Evolutionary conservation across 1,140 invertebrate genomes (phyloP), one percentile per base, ranked within the genome.

Genomic region (Aethina tumida): DNA sequence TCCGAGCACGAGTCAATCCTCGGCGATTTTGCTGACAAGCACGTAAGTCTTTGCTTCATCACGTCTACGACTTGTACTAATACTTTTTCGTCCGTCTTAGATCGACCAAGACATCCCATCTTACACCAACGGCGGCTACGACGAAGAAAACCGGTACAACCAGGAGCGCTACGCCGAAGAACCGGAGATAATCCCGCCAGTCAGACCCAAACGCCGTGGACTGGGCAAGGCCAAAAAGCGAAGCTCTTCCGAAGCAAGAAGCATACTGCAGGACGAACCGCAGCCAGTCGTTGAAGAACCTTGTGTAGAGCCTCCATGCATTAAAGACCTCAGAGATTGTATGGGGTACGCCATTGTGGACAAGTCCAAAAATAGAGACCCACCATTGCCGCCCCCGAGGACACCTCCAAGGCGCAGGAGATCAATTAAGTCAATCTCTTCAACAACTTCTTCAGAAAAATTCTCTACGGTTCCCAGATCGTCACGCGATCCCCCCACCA

Each of bases 311-410:
- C 52, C 56, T 40, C 45, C 51, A n/a, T 60, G 54, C 40, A 19
- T 52, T 13, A 39, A 54, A 43, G 45, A 58, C 26, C 14, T 56
- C 3, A 37, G 56, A 7, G 70, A 74, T 51, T 66, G 63, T 36
- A 72, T 73, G 31, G 77, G 77, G 6, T 82, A 83, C 44, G 76
- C 79, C 5, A 66, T 74, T 4, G 75, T 81, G 3, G 79, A 81
- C 16, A 78, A 79, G 55, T 52, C 59, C 2, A 67, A 68, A 16
- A 68, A 67, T 45, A 46, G 67, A 63, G 47, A 74, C 54, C 58
- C 59, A 7, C 59, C 71, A 21, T 68, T 71, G 4, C 67, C 69
- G 15, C 69, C 70, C 21, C 73, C 75, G n/a, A 32, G 39, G n/a
- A 41, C 41, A 35, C 45, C 42, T 21, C 47, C 47, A 0, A 71